A percentile compares a stretch with the other conserved stretches of the same genome.
phyloP scores from a whole-genome alignment of 1,140 invertebrate species.

The Propsilocerus akamusi region DNA sequence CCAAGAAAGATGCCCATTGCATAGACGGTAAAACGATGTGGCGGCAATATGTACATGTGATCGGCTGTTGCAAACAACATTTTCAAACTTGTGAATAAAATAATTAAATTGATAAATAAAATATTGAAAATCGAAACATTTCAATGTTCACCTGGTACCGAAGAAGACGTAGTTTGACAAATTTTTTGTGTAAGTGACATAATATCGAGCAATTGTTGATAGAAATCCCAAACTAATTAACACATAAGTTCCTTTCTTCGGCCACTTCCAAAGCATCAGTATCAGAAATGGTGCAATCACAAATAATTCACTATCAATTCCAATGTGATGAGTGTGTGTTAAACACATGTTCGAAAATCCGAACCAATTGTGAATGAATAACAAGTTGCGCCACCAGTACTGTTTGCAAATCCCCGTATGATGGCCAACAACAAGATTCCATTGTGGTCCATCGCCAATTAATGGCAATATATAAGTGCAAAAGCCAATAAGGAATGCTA shows the following conservation, averaged over 20 bases:
- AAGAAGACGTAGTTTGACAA: constrained; percentile 44
- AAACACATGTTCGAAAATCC: constrained; percentile 48
- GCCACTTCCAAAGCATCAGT: constrained; percentile 36
- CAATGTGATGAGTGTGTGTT: constrained; percentile 53
- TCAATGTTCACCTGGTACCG: constrained; percentile 39
- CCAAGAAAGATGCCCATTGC: constrained; percentile 47
- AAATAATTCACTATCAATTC: constrained; percentile 73
- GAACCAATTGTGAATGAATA: constrained; percentile 44
- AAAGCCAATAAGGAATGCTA: constrained; percentile 39
- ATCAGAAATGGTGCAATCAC: constrained; percentile 48
- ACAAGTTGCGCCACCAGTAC: constrained; percentile 40
- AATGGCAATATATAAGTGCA: constrained; percentile 40
- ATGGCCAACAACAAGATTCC: constrained; percentile 40
- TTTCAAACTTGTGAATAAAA: background rate
- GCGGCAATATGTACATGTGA: constrained; percentile 47
- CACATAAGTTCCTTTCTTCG: constrained; percentile 27
- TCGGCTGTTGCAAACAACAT: constrained; percentile 32
- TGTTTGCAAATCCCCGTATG: constrained; percentile 39
- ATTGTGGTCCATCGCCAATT: constrained; percentile 40
- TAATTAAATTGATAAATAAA: constrained; percentile 1
- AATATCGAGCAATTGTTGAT: constrained; percentile 38
- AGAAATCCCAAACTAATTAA: constrained; percentile 26
- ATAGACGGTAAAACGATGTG: constrained; percentile 47
- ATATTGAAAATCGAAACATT: constrained; percentile 6
- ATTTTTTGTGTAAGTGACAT: constrained; percentile 32